phyloP scores from a whole-genome alignment of 2,797 vertebrate genomes.

The Chanos chanos region DNA sequence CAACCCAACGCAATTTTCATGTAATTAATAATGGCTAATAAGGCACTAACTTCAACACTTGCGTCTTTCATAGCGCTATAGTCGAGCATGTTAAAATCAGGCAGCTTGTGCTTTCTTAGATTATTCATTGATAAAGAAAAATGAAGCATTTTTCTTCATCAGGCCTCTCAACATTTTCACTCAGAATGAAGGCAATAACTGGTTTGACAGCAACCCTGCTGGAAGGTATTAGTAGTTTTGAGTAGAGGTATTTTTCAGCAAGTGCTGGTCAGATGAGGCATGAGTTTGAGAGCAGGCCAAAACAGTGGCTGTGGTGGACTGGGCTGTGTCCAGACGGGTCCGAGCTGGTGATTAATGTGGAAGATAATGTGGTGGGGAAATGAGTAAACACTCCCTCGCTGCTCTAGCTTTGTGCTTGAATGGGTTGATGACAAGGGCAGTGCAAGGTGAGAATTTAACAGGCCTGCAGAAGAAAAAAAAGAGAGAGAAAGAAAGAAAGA shows the following conservation, averaged over 20 bases:
- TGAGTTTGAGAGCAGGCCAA: conserved; percentile 55
- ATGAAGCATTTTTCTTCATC: conserved; percentile 20
- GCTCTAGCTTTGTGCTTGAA: conserved; percentile 99
- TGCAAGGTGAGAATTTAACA: conserved; percentile 99
- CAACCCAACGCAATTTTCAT: conserved; percentile 72
- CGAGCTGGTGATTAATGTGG: conserved; percentile 99
- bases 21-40: conserved; percentile 75
- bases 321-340: conserved; percentile 94
- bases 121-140: conserved; percentile 44
- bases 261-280: conserved; percentile 46
- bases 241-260: conserved; percentile 46
- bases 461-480: conserved; percentile 68
- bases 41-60: conserved; percentile 70
- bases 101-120: conserved; percentile 52
- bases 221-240: conserved; percentile 3
- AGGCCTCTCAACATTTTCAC: conserved; percentile 15
- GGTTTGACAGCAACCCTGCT: background rate
- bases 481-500: conserved; percentile 9
- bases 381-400: conserved; percentile 99
- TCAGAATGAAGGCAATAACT: conserved; percentile 22
- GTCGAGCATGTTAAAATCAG: conserved; percentile 68
- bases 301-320: conserved; percentile 53
- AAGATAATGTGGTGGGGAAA: conserved; percentile 99
- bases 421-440: conserved; percentile 99
- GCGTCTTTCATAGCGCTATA: conserved; percentile 56